A percentile compares a stretch with the other conserved stretches of the same genome.
phyloP scores from a whole-genome alignment of 2,113 vertebrate species.

The Phodopus roborovskii region DNA sequence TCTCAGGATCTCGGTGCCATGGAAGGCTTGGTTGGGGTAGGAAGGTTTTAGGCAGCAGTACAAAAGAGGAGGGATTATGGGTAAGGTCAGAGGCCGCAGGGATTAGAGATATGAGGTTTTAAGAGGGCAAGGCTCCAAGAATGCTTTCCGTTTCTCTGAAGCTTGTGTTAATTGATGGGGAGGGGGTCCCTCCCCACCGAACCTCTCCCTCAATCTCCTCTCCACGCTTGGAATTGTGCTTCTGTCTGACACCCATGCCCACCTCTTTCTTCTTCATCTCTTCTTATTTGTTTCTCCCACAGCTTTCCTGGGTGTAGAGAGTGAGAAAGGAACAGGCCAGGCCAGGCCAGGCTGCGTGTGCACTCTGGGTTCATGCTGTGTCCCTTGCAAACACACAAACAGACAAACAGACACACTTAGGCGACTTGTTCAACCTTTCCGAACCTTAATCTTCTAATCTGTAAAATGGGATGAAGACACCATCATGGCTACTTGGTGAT shows the following conservation, averaged over 20 bases:
- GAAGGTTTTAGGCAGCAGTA: slow-evolving; percentile 67
- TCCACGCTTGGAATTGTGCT: background rate
- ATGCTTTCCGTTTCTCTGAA: slow-evolving; percentile 78
- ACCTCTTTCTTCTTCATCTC: background rate
- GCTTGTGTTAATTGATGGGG: slow-evolving; percentile 81
- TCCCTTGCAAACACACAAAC: no score
- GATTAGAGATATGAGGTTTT: slow-evolving; percentile 86
- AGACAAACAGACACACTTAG: background rate
- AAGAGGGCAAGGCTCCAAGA: slow-evolving; percentile 76
- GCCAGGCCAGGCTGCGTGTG: fast-evolving
- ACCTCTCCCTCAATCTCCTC: background rate
- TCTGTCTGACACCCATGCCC: background rate
- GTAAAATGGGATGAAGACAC: background rate
- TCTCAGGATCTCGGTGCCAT: slow-evolving; percentile 54
- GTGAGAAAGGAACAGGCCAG: background rate
- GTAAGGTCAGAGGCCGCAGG: slow-evolving; percentile 83
- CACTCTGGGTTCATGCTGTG: background rate
- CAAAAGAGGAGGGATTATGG: slow-evolving; percentile 83
- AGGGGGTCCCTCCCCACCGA: background rate
- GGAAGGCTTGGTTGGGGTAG: background rate
- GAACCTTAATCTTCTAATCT: background rate
- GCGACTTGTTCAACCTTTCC: background rate
- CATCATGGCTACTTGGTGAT: background rate
- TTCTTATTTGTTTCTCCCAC: background rate
- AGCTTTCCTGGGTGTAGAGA: background rate